Evolutionary conservation across 2,888 invertebrate genomes (phyloP).

Genomic region (Drosophila pseudotakahashii): DNA sequence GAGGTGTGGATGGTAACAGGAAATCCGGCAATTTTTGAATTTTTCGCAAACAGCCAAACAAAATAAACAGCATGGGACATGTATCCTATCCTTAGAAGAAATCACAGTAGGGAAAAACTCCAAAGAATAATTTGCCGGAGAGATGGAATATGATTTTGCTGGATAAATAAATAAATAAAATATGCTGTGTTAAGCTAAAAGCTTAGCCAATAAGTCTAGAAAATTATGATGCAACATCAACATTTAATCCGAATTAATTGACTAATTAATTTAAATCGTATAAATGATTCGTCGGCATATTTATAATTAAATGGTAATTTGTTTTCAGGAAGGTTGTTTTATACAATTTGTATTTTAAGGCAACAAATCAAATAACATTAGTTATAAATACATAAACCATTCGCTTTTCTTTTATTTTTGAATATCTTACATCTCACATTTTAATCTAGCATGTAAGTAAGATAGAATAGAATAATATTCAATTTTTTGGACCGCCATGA

Average conservation of each 20-base stretch:
- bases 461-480: too few species aligned
- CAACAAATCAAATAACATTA: too few species aligned
- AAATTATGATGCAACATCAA: background rate
- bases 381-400: too few species aligned
- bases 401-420: too few species aligned
- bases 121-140: slow-evolving; percentile 12
- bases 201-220: too few species aligned
- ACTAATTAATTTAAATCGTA: background rate
- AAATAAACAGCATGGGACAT: slow-evolving; percentile 49
- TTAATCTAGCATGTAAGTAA: too few species aligned
- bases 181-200: background rate
- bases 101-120: background rate
- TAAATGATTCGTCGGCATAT: background rate
- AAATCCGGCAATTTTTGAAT: slow-evolving; percentile 75
- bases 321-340: too few species aligned
- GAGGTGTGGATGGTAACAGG: slow-evolving; percentile 57
- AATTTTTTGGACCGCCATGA: too few species aligned
- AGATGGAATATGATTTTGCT: background rate
- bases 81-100: slow-evolving; percentile 12
- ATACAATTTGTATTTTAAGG: too few species aligned
- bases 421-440: too few species aligned
- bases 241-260: background rate
- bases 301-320: background rate
- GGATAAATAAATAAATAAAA: slow-evolving; percentile 10
- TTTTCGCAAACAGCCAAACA: slow-evolving; percentile 59